A percentile compares a stretch with the other conserved stretches of the same genome.
Evolutionary conservation across 2,113 vertebrate species (phyloP).

Genomic region (Brienomyrus brachyistius): DNA sequence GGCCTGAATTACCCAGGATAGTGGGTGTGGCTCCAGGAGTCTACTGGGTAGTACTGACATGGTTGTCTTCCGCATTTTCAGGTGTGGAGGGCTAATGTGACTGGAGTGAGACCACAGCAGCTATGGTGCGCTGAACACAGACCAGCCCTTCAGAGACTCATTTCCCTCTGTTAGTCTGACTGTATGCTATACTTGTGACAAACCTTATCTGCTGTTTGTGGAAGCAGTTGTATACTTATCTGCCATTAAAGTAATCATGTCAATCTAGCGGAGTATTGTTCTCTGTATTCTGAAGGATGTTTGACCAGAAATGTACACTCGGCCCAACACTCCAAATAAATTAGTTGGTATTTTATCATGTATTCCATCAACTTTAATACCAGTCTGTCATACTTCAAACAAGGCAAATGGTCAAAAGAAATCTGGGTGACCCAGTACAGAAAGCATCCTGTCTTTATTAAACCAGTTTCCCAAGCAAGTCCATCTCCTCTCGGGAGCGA

Average conservation of each 20-base stretch:
- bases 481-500: too few relatives aligned
- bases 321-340: neutral
- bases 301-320: neutral
- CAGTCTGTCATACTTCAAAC: neutral
- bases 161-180: neutral
- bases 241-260: neutral
- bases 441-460: neutral
- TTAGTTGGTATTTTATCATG: too few relatives aligned
- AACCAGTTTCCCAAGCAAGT: neutral
- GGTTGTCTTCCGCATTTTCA: neutral
- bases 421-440: neutral
- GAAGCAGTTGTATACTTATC: neutral
- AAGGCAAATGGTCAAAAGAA: neutral
- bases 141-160: neutral
- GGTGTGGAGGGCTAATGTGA: neutral
- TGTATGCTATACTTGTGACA: neutral
- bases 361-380: neutral
- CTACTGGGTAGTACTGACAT: neutral
- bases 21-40: neutral
- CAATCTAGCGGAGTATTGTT: neutral
- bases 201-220: neutral
- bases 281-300: neutral
- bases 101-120: neutral
- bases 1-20: constrained; percentile 37
- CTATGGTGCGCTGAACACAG: neutral